phyloP scores from a whole-genome alignment of 2,113 vertebrate genomes.

The Podarcis raffonei region DNA sequence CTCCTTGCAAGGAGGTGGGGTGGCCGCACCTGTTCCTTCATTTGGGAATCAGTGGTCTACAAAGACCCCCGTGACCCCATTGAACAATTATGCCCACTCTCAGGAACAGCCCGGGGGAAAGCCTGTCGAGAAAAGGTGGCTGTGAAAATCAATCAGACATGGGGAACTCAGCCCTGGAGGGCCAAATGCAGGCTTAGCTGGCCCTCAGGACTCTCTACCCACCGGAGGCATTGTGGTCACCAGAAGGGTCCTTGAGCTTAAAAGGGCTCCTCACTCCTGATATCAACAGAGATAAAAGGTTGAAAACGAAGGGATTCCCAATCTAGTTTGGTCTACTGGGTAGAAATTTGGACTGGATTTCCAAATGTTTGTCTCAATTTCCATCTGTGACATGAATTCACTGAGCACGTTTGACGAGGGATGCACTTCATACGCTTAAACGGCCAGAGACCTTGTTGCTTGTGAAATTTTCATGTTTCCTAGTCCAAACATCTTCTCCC shows the following conservation, averaged over 20 bases:
- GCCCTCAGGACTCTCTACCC: too few species aligned
- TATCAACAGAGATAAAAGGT: neutral
- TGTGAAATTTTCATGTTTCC: too few species aligned
- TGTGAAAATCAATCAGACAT: neutral
- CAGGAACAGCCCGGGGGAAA: neutral
- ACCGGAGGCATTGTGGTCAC: too few species aligned
- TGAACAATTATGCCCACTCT: constrained; percentile 24
- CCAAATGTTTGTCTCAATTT: neutral
- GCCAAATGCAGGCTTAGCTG: too few species aligned
- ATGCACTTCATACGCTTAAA: neutral
- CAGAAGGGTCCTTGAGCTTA: too few species aligned
- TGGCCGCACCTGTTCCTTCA: constrained; percentile 70
- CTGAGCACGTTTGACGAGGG: neutral
- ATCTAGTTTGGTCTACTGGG: neutral
- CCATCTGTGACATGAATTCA: neutral
- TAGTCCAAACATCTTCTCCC: too few species aligned
- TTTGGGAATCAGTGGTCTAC: constrained; percentile 9
- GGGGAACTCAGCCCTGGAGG: too few species aligned
- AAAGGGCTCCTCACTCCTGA: too few species aligned
- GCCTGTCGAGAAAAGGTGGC: neutral
- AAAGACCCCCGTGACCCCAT: constrained; percentile 12
- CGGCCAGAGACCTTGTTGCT: too few species aligned
- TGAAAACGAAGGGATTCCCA: neutral
- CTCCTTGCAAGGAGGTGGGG: constrained; percentile 52
- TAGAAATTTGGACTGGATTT: neutral